phyloP scores from a whole-genome alignment of 1,140 invertebrate genomes.

The Drosophila repletoides region DNA sequence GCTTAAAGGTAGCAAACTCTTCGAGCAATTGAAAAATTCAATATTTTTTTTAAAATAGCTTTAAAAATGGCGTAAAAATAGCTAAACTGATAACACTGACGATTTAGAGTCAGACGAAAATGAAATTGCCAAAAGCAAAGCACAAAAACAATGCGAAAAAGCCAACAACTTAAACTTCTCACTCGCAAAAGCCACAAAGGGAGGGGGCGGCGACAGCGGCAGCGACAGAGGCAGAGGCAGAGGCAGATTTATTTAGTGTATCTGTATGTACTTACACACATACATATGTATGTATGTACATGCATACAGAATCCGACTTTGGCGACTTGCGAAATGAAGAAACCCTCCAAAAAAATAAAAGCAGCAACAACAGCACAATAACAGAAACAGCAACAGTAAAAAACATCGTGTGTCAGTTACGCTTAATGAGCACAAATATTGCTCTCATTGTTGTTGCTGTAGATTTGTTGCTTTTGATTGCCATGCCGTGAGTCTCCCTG shows the following conservation, averaged over 20 bases:
- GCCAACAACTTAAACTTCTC: constrained; percentile 51
- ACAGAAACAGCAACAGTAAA: constrained; percentile 18
- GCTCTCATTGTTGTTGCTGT: constrained; percentile 71
- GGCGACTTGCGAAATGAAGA: constrained; percentile 75
- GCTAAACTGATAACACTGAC: no score
- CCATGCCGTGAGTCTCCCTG: constrained; percentile 47
- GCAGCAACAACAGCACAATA: constrained; percentile 19
- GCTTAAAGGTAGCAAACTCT: no score
- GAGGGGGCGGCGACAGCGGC: constrained; percentile 19
- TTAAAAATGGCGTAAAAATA: no score
- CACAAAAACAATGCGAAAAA: constrained; percentile 55
- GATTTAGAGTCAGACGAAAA: constrained; percentile 50
- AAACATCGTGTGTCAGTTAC: constrained; percentile 79
- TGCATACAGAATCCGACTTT: constrained; percentile 16
- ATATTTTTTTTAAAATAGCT: no score
- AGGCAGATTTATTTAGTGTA: constrained; percentile 6
- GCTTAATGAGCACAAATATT: constrained; percentile 80
- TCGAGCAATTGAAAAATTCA: no score
- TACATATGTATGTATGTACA: background rate
- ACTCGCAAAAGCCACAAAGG: constrained; percentile 28
- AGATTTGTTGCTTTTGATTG: constrained; percentile 75
- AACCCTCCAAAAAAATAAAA: constrained; percentile 60
- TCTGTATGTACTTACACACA: background rate
- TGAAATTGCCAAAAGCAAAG: constrained; percentile 62
- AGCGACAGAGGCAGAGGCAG: constrained; percentile 10